Evolutionary conservation across 2,888 invertebrate species (phyloP), one percentile per base, ranked within the genome.

Genomic region (Steinernema scapterisci): DNA sequence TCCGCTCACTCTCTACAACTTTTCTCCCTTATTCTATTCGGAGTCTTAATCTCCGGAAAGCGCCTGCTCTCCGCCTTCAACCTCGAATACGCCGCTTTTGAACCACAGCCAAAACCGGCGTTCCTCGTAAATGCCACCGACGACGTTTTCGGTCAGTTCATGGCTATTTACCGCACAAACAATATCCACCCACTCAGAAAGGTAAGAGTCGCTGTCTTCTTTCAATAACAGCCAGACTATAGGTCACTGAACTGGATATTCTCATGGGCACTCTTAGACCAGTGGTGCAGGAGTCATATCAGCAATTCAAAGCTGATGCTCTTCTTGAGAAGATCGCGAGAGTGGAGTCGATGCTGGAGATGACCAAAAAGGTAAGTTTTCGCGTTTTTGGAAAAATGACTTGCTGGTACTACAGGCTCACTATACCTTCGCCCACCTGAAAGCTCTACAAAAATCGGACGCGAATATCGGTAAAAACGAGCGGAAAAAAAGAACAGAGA

Each of bases 101-200:
- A 79, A 21, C 82, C 80, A 0, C 78, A 81, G 38, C 82, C 80
- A 3, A 82, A 82, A 56, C 82, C 82, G 1, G 56, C 71, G 27
- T 82, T 82, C 46, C 73, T 82, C 1, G 75, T 80, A 3, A 82
- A 82, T 51, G 81, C 82, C 16, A 82, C 82, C 6, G 56, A 76
- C 0, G 80, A 81, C 56, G 80, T 77, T 13, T 80, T 82, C 38
- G 78, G 78, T n/a, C 80, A 80, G 46, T 82, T 82, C 46, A 82
- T 82, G 82, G 81, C 78, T 9, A 82, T 82, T 23, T 80, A 80
- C 38, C 31, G 79, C n/a, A 82, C 80, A 11, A 79, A 77, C n/a
- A 78, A 78, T 2, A 78, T 82, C 31, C 76, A 74, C 7, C 78
- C 77, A 56, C 72, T 76, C 13, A 54, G 81, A 72, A 82, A 82